Base-by-base conservation (phyloP, 2,888 invertebrate genomes). In the Stenodema calcarata region DNA sequence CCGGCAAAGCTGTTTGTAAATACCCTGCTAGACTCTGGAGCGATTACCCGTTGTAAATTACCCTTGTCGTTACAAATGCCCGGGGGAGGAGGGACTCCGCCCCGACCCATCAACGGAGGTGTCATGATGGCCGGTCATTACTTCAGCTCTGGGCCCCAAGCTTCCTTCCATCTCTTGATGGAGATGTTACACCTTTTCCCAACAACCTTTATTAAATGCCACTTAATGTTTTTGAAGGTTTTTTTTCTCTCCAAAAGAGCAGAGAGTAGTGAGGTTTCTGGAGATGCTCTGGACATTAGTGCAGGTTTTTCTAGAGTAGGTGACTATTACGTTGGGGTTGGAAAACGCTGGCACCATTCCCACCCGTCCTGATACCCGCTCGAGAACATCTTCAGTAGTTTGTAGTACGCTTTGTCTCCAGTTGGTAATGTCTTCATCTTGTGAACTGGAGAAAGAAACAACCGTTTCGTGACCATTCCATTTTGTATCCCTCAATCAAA, bases 141-240 rank as follows among this genome's bases (percentile, higher is more conserved):
- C 75, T 73, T 75, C 84, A 50, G 27, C 47, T 35, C 23, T 30
- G 30, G 27, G 50, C 18, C 50, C 16, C 28, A 44, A 75, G 75
- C 28, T 27, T 73, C 41, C 73, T 18, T 73, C 73, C 41, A 41
- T 1, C 42, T 80, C 80, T 84, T 84, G 84, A 84, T 84, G 84
- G 73, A 84, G 84, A 84, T 84, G 84, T 84, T 84, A 84, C 84
- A 73, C 84, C 75, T 84, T 47, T 42, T 69, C 50, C 42, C 84
- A 84, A 84, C 84, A 84, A 84, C 84, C 84, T 84, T 84, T 84
- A 84, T 84, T 84, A 84, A 84, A 84, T 84, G 84, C 84, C 75
- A 84, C 84, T 84, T 84, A 84, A 84, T 84, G 84, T 84, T 84
- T 84, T 84, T 84, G 84, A 84, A 62, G 78, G 18, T 9, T n/a